These are phyloP conservation scores for Phymanthus crucifer DNA, from an alignment of 92 coral and sea anemone species.

Conservation along the genomic window DNA sequence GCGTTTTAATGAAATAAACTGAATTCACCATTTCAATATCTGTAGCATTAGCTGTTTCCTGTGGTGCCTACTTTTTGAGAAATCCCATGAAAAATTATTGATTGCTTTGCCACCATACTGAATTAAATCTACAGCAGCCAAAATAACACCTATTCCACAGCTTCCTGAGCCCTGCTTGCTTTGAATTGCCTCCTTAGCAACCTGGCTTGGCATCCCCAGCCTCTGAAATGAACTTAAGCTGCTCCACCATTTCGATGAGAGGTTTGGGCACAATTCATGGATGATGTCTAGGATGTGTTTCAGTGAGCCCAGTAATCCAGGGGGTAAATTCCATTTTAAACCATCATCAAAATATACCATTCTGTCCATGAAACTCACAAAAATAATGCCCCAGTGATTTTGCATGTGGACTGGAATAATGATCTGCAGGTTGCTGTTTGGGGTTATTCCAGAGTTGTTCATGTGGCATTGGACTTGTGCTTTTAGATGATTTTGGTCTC, in stretches of 20 bases:
- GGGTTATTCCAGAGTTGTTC: not conserved
- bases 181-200: conserved; percentile 2
- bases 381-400: conserved; percentile 19
- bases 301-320: not conserved
- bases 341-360: conserved; percentile 15
- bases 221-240: not conserved
- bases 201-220: conserved; percentile 21
- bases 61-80: not conserved
- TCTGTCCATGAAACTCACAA: not conserved
- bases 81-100: conserved; percentile 4
- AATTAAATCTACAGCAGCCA: conserved; percentile 4
- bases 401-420: conserved; percentile 14
- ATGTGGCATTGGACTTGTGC: not conserved
- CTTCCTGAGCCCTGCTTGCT: conserved; percentile 17
- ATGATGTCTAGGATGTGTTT: conserved; percentile 6
- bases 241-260: not conserved
- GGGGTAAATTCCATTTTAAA: not conserved
- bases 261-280: not conserved
- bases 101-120: not conserved
- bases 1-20: too few species aligned
- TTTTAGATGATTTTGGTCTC: not conserved
- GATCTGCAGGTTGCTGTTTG: not conserved
- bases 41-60: conserved; percentile 11
- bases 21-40: conserved; percentile 19
- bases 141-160: conserved; percentile 17